Base-by-base conservation (phyloP, 2,888 invertebrate species). In the Pheosia tremula region DNA sequence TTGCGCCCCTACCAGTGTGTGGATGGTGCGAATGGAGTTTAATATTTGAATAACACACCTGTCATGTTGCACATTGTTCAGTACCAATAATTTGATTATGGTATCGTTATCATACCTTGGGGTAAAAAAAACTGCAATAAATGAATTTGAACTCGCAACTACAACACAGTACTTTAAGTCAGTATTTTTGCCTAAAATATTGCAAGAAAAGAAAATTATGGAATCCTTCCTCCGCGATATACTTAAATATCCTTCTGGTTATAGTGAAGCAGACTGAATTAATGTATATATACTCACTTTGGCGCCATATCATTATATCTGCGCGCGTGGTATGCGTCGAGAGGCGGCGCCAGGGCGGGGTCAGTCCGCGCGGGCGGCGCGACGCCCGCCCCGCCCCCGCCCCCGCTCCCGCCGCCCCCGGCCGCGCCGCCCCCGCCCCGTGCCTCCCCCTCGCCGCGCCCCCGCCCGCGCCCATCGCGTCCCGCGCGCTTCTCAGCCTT, bases 301-400 rank as follows among this genome's bases (percentile, higher is more conserved):
- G 97, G 97, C 85, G 97, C 97, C 95, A 97, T 96, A 90, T 97
- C 97, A 87, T 96, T 96, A 94, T 97, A 97, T 91, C 92, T 83
- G 91, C 92, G 91, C 97, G 95, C 82, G 96, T 95, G 87, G 89
- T 89, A 90, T 86, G 96, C 95, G 89, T 90, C 91, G 88, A 84
- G 69, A 81, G 89, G 79, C 85, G 90, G 87, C 84, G 94, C 94
- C 81, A 90, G 83, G 80, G 89, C 68, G 82, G 88, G 83, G 77
- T 83, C 90, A 59, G 64, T 62, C 71, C 75, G 69, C 77, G 62
- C 57, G 87, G 69, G 77, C 47, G 59, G 55, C 60, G 56, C 58
- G 36, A 54, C 72, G 90, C 92, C 80, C 69, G 84, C 87, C 64
- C 81, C 80, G 66, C 90, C 89, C 63, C 91, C 90, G 13, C 94